Percentiles rank a stretch among this genome's conserved stretches.
Evolutionary conservation across 2,113 vertebrate species (phyloP).

Genomic region (Mustela nigripes): DNA sequence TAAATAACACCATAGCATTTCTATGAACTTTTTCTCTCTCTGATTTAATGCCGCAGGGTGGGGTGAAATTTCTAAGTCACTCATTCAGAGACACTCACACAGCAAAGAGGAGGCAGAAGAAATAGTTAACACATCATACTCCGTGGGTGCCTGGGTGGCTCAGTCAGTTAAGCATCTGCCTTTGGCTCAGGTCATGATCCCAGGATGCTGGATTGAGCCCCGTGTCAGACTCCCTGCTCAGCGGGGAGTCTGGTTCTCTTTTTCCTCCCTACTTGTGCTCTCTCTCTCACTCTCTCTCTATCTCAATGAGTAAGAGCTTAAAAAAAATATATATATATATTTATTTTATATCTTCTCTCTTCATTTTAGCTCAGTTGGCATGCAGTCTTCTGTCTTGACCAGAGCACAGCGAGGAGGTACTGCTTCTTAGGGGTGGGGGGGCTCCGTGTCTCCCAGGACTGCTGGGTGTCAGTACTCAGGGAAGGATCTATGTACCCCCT

Average conservation of each 20-base stretch:
- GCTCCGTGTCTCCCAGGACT: not conserved
- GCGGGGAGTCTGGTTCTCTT: no score
- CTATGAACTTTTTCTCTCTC: not conserved
- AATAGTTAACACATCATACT: not conserved
- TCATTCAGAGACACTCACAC: not conserved
- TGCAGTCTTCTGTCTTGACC: not conserved
- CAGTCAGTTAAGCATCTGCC: no score
- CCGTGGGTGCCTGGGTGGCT: no score
- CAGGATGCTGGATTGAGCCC: no score
- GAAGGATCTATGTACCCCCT: not conserved
- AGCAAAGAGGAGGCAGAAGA: not conserved
- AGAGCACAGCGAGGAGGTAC: not conserved
- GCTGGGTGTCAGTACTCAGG: not conserved
- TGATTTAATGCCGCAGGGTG: not conserved
- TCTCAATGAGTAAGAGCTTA: no score
- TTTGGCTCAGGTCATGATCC: no score
- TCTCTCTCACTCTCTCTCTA: no score
- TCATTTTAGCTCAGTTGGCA: not conserved
- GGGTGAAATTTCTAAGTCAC: not conserved
- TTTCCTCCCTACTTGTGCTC: no score
- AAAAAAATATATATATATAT: no score
- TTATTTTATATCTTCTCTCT: not conserved
- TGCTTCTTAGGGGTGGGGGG: not conserved
- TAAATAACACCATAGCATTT: not conserved
- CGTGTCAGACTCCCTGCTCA: no score